A percentile compares a stretch with the other conserved stretches of the same genome.
Evolutionary conservation across 2,888 invertebrate species (phyloP).

Genomic region (Yponomeuta malinellus): DNA sequence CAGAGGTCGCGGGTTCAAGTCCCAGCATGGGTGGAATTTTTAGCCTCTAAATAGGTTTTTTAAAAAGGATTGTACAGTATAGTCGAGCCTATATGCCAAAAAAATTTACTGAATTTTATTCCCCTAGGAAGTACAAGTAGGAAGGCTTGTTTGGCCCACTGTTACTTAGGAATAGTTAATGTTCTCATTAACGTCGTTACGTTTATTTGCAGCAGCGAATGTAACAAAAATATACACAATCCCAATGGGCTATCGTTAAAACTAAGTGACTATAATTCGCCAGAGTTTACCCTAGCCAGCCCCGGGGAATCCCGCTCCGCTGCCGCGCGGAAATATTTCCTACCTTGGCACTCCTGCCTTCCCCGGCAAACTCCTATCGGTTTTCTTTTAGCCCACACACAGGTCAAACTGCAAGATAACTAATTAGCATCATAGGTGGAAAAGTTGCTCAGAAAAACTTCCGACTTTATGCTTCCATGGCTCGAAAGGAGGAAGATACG

Average conservation of each 20-base stretch:
- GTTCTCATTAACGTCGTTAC: background rate
- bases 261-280: conserved; percentile 71
- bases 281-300: conserved; percentile 59
- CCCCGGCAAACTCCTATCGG: background rate
- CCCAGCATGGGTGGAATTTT: too few relatives aligned
- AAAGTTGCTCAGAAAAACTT: conserved; percentile 1
- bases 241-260: conserved; percentile 63
- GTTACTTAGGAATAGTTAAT: background rate
- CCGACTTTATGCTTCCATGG: background rate
- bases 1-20: too few relatives aligned
- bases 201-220: background rate
- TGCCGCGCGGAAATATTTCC: conserved; percentile 53
- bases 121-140: background rate
- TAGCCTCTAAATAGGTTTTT: too few relatives aligned
- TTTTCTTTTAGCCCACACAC: background rate
- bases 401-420: background rate
- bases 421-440: conserved; percentile 1
- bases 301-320: conserved; percentile 52
- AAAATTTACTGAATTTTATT: background rate
- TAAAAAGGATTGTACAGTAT: too few relatives aligned
- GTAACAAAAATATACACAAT: conserved; percentile 45
- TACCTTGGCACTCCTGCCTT: background rate
- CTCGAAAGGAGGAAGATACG: too few relatives aligned
- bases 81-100: too few relatives aligned
- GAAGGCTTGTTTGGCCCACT: background rate